Evolutionary conservation across 2,888 invertebrate species (phyloP), one percentile per base, ranked within the genome.

Genomic region (Amiota minor): DNA sequence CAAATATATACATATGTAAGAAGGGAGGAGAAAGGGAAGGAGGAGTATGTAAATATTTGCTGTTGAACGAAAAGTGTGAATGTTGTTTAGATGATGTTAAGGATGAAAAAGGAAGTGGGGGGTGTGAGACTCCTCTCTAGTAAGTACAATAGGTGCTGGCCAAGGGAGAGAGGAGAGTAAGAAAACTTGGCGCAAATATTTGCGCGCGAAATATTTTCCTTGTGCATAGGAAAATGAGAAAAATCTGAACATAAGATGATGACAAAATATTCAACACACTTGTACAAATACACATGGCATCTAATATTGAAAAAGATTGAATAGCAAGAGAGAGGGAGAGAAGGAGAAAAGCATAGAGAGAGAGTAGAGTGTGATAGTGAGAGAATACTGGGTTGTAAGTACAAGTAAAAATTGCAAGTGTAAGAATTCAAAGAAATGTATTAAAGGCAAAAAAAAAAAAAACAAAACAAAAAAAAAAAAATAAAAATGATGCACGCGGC

Each of bases 361-460:
- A 50, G n/a, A 50, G 11, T n/a, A n/a, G 14, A 53, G 9, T 53
- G 9, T 53, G 59, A 59, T 0, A 56, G 16, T 11, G 18, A 14
- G 56, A 16, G 56, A 59, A 59, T 20, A 59, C 35, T 35, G 35
- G 35, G 35, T 35, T 6, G 35, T 35, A 35, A 2, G 2, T 35
- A 35, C 35, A 35, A 11, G 49, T 12, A 18, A 23, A 56, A 67
- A 61, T 20, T 62, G 67, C 64, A 72, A 65, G 53, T 64, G 53
- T 46, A 61, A 69, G 23, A 62, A 69, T 50, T 35, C 46, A 65
- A 70, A 61, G 14, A 20, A 73, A 68, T 50, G 64, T 62, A 50
- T 59, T 46, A 53, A 47, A 10, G 16, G 35, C 18, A 20, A 18
- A 65, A 47, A 16, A 47, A 47, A 16, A 14, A 64, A 64, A 14